A percentile compares a stretch with the other conserved stretches of the same genome.
phyloP scores from a whole-genome alignment of 2,888 invertebrate genomes.

The Helobdella robusta region DNA sequence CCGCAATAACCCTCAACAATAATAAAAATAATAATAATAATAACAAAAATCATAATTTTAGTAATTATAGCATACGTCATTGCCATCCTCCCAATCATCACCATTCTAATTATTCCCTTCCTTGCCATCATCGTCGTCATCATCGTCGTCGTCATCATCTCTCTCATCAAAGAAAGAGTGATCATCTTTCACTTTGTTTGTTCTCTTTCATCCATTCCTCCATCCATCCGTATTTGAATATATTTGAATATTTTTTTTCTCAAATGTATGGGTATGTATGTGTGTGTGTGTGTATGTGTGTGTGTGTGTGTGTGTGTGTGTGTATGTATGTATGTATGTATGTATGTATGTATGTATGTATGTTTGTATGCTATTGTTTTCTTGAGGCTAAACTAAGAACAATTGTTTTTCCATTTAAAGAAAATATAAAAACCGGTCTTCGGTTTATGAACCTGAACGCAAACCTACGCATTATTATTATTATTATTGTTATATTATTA shows the following conservation, averaged over 20 bases:
- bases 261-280: neutral
- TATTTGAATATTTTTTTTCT: neutral
- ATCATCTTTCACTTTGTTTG: too few relatives aligned
- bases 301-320: neutral
- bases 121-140: neutral
- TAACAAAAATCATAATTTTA: too few relatives aligned
- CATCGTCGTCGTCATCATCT: neutral
- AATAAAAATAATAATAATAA: too few relatives aligned
- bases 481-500: too few relatives aligned
- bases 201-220: too few relatives aligned
- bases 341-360: too few relatives aligned
- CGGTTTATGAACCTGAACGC: too few relatives aligned
- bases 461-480: too few relatives aligned
- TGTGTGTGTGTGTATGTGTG: neutral
- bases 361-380: too few relatives aligned
- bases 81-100: conserved; percentile 19
- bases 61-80: conserved; percentile 15
- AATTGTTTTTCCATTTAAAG: too few relatives aligned
- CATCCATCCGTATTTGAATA: neutral
- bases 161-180: neutral
- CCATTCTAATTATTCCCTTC: neutral
- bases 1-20: too few relatives aligned
- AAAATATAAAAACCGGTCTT: neutral
- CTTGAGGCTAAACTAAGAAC: too few relatives aligned
- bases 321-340: neutral